phyloP scores from a whole-genome alignment of 37 sponge, comb jelly and placozoan species.

The Spongilla lacustris region DNA sequence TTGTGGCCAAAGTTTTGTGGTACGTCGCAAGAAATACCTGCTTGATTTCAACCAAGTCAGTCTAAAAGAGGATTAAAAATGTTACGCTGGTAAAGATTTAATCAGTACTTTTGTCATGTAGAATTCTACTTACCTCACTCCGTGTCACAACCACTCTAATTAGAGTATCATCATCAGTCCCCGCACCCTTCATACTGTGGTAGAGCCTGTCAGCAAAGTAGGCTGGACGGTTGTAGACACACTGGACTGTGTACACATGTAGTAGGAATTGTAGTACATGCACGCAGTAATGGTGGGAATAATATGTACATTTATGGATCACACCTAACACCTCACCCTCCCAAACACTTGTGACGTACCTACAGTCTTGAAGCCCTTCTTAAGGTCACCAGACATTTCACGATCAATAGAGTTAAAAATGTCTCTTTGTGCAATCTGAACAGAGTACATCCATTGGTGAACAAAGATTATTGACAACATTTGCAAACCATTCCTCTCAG shows the following conservation, averaged over 20 bases:
- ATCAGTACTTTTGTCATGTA: too few species aligned
- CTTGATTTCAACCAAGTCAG: conserved; percentile 94
- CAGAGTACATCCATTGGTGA: neutral
- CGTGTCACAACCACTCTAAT: conserved; percentile 82
- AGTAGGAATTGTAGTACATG: neutral
- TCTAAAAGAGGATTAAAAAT: conserved; percentile 29
- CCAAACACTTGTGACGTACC: neutral
- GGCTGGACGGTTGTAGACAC: conserved; percentile 69
- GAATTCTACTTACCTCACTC: conserved; percentile 74
- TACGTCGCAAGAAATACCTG: conserved; percentile 67
- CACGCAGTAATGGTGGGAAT: too few species aligned
- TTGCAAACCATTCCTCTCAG: too few species aligned
- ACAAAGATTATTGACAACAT: too few species aligned
- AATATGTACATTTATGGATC: too few species aligned
- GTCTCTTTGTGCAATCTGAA: conserved; percentile 56
- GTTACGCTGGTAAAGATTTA: too few species aligned
- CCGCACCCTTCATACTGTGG: conserved; percentile 96
- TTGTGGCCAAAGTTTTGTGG: conserved; percentile 78
- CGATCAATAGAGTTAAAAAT: conserved; percentile 50
- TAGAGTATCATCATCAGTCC: conserved; percentile 89
- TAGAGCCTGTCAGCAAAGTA: conserved; percentile 96
- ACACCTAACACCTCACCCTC: neutral
- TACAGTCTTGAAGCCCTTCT: neutral
- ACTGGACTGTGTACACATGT: conserved; percentile 71
- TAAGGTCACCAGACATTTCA: conserved; percentile 81